A percentile compares a stretch with the other conserved stretches of the same genome.
Conservation (phyloP, 2,113 vertebrate genomes). For the Myiopsitta monachus region DNA sequence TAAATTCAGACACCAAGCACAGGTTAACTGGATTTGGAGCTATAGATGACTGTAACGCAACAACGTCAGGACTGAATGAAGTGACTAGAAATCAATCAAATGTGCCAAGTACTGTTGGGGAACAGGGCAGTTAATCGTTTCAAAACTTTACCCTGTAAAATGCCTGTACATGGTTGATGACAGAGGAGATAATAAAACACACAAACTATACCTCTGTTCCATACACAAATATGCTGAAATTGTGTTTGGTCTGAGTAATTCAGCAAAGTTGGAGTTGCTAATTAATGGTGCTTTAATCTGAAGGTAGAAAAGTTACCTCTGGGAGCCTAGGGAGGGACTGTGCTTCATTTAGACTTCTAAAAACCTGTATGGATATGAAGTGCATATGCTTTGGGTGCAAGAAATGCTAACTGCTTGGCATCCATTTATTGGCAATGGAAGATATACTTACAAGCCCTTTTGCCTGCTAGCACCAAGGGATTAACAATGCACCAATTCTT, state of each 20-base stretch:
- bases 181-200: slow-evolving; percentile 18
- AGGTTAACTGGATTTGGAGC: slow-evolving; percentile 24
- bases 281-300: neutral
- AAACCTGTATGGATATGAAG: neutral
- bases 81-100: slow-evolving; percentile 36
- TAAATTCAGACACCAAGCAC: neutral
- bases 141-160: slow-evolving; percentile 50
- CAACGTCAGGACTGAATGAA: slow-evolving; percentile 55
- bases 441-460: neutral
- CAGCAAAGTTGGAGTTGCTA: neutral
- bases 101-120: neutral
- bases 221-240: neutral
- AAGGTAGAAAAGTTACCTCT: neutral
- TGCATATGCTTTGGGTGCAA: neutral
- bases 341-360: neutral
- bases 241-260: slow-evolving; percentile 2
- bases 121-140: slow-evolving; percentile 40
- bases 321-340: neutral
- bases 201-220: neutral
- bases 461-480: neutral
- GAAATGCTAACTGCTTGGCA: neutral
- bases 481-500: slow-evolving; percentile 55
- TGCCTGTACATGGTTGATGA: neutral
- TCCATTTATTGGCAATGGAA: neutral
- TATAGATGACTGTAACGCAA: neutral